Conservation (phyloP, 2,797 vertebrate species). For the Manis javanica region DNA sequence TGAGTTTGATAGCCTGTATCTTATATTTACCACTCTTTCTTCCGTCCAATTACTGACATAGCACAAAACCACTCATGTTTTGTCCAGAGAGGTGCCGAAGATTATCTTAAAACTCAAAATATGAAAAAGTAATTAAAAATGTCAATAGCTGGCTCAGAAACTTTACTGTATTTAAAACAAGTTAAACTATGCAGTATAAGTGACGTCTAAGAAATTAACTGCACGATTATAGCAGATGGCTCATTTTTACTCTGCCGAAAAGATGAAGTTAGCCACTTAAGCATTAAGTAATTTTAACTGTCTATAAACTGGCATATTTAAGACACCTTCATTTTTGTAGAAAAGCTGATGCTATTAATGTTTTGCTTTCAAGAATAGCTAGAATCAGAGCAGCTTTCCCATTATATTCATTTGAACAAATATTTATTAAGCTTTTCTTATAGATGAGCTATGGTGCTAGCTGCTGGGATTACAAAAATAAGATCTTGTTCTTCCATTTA, state of each 20-base stretch:
- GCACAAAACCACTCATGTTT: neutral
- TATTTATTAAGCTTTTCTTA: neutral
- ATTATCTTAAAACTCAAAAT: constrained; percentile 45
- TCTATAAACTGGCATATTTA: neutral
- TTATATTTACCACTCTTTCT: neutral
- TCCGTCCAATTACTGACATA: neutral
- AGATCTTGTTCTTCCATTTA: constrained; percentile 13
- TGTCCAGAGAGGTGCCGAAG: neutral
- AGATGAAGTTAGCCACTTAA: neutral
- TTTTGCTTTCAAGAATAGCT: neutral
- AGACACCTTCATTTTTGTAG: neutral
- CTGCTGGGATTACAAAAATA: constrained; percentile 23
- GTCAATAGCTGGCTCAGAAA: constrained; percentile 10
- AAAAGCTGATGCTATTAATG: neutral
- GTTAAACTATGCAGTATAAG: neutral
- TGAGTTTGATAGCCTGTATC: neutral
- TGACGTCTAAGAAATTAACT: constrained; percentile 6
- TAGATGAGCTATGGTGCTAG: neutral
- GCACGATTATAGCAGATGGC: neutral
- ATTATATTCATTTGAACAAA: neutral
- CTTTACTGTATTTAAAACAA: neutral
- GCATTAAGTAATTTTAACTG: neutral
- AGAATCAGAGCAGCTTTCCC: neutral
- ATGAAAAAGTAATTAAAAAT: neutral
- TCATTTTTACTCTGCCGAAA: neutral